These are phyloP conservation scores for Aphodius granarius DNA, from an alignment of 2,888 invertebrate genomes.

Conservation along the genomic window DNA sequence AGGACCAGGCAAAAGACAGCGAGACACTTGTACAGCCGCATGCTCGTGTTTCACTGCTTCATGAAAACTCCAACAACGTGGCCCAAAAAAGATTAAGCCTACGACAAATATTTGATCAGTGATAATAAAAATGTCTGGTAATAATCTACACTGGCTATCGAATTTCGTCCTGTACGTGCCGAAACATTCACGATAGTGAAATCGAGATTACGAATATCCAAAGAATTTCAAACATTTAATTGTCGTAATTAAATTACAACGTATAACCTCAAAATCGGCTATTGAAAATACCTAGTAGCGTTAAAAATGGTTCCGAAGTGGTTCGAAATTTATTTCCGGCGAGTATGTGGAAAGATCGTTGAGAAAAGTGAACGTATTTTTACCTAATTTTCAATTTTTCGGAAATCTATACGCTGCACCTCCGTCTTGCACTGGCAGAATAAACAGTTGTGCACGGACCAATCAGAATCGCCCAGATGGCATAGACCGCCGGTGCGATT, in stretches of 20 bases:
- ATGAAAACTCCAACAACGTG: constrained; percentile 17
- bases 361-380: not conserved
- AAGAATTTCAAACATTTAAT: constrained; percentile 5
- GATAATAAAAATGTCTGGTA: constrained; percentile 8
- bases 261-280: constrained; percentile 22
- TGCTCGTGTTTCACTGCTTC: constrained; percentile 18
- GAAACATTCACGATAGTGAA: not conserved
- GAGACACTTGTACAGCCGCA: constrained; percentile 18
- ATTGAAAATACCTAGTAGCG: not conserved
- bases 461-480: constrained; percentile 42
- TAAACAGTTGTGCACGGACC: constrained; percentile 30
- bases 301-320: not conserved
- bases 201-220: not conserved
- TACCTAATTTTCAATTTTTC: constrained; percentile 20
- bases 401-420: constrained; percentile 17
- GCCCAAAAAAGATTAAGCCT: constrained; percentile 3
- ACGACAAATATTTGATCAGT: constrained; percentile 14
- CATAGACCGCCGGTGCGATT: constrained; percentile 22
- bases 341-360: not conserved
- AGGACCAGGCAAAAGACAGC: constrained; percentile 22
- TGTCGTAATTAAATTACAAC: constrained; percentile 24
- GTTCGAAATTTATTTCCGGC: constrained; percentile 9
- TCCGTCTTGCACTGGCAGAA: constrained; percentile 17
- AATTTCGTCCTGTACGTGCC: not conserved
- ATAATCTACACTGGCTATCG: not conserved